Evolutionary conservation across 35 echinoderm and acorn worm genomes (phyloP), one percentile per base, ranked within the genome.

Genomic region (Ophiothrix spiculata): DNA sequence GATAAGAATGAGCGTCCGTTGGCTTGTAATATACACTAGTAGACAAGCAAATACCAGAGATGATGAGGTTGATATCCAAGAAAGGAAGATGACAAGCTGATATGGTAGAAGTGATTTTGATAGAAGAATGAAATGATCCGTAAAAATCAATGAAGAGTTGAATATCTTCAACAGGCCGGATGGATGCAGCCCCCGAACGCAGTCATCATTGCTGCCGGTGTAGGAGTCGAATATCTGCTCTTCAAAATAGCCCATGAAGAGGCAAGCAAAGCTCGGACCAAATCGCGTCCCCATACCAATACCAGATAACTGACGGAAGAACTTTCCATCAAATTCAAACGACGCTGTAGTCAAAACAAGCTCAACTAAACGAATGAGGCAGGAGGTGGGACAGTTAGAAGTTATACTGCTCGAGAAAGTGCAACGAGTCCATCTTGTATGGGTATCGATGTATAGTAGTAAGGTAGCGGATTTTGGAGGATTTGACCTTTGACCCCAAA

Each of bases 361-460:
- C 29, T 69, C 60, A 69, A 28, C 60, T 23, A 40, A 35, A 40
- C 78, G 8, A 80, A 42, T 40, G 23, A 38, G 34, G 35, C 78
- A 23, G 25, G 41, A 80, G 19, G 78, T 39, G 32, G 35, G 21
- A 40, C 32, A 80, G 41, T 32, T 39, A 32, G 60, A 69, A 69
- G 25, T 69, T 69, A 37, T 38, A 36, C 10, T 32, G 76, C 37
- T 88, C 36, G 3, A 88, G 35, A 38, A 31, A 88, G 4, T 56
- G 86, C 86, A 16, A 13, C 33, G 12, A 88, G 77, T 42, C 86
- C 86, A 79, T 88, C 86, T 0, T 80, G 10, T 74, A 37, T 81
- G 0, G 86, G 78, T 4, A 88, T 88, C 17, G 78, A 63, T 16
- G 78, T 81, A 81, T 88, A 88, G n/a, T n/a, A n/a, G n/a, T n/a